Evolutionary conservation across 2,113 vertebrate species (phyloP).

Genomic region (Sus scrofa): T2T-Sscrofa CM000812.6:170199001-170199500

Average conservation of each 20-base stretch:
- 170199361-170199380: too few relatives aligned
- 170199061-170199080: background rate
- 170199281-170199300: background rate
- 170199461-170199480: background rate
- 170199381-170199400: background rate
- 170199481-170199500: background rate
- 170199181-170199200: background rate
- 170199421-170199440: background rate
- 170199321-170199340: background rate
- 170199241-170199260: background rate
- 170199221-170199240: rapidly evolving
- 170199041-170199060: background rate
- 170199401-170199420: background rate
- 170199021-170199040: too few relatives aligned
- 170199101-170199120: background rate
- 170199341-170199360: too few relatives aligned
- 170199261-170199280: rapidly evolving
- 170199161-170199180: background rate
- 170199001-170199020: background rate
- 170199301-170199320: too few relatives aligned
- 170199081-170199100: background rate
- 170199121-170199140: background rate
- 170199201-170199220: background rate
- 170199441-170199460: background rate
- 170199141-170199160: background rate